Conservation (phyloP, 2,888 invertebrate genomes). For the Lasioglossum vierecki region DNA sequence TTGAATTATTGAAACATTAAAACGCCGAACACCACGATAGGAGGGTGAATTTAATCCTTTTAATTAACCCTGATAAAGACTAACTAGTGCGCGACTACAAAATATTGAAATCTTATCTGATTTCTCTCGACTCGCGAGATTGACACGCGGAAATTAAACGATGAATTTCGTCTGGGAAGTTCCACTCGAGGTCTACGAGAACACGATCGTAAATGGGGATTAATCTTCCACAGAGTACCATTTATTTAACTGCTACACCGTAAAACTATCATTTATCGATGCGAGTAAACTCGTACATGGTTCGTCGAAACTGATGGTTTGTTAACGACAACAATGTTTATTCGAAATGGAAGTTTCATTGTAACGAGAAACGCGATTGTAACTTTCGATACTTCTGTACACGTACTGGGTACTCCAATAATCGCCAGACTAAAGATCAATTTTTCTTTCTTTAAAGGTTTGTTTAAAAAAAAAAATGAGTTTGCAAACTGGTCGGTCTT, state of each 20-base stretch:
- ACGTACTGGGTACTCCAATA: not conserved
- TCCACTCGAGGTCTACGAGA: constrained; percentile 24
- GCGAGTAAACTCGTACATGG: not conserved
- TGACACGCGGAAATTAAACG: constrained; percentile 29
- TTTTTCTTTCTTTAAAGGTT: no score
- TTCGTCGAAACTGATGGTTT: not conserved
- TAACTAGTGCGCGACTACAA: not conserved
- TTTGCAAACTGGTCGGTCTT: no score
- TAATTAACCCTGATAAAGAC: not conserved
- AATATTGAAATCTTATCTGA: constrained; percentile 1
- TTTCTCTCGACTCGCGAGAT: not conserved
- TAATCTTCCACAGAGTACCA: constrained; percentile 47
- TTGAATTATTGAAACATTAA: not conserved
- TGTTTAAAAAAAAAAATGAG: no score
- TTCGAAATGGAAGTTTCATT: not conserved
- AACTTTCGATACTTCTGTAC: not conserved
- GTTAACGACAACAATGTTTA: not conserved
- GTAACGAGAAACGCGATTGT: not conserved
- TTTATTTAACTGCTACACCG: constrained; percentile 49
- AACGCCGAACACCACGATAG: not conserved
- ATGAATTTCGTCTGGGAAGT: constrained; percentile 13
- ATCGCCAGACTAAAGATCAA: not conserved
- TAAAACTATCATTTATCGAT: constrained; percentile 52
- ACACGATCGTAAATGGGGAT: constrained; percentile 47
- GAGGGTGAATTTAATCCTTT: not conserved